A percentile compares a stretch with the other conserved stretches of the same genome.
phyloP scores from a whole-genome alignment of 2,888 invertebrate genomes.

The Ceramica pisi region DNA sequence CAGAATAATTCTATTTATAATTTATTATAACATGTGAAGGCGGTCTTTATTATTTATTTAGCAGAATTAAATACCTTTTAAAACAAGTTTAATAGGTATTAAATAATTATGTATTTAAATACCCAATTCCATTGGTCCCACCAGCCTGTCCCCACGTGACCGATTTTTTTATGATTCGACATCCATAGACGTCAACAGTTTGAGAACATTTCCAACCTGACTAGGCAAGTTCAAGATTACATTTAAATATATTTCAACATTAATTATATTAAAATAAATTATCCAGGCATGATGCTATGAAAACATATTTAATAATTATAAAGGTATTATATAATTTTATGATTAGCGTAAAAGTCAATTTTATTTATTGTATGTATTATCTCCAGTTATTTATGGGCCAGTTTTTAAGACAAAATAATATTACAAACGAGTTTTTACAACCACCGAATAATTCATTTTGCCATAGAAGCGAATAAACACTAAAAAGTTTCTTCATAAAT shows the following conservation, averaged over 20 bases:
- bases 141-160: background rate
- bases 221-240: conserved; percentile 7
- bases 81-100: background rate
- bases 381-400: background rate
- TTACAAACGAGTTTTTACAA: background rate
- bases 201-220: conserved; percentile 15
- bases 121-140: no score
- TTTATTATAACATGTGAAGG: background rate
- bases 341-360: background rate
- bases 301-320: background rate
- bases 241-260: conserved; percentile 20
- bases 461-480: background rate
- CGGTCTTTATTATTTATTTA: background rate
- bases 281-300: background rate
- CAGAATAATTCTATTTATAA: background rate
- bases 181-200: conserved; percentile 5
- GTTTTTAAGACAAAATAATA: background rate
- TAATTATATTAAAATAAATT: background rate
- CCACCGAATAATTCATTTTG: background rate
- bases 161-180: conserved; percentile 23
- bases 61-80: background rate
- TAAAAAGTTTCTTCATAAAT: background rate
- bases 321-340: background rate
- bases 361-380: background rate
- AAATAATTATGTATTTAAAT: background rate